Evolutionary conservation across 2,113 vertebrate species (phyloP).

Genomic region (Cheilinus undulatus): DNA sequence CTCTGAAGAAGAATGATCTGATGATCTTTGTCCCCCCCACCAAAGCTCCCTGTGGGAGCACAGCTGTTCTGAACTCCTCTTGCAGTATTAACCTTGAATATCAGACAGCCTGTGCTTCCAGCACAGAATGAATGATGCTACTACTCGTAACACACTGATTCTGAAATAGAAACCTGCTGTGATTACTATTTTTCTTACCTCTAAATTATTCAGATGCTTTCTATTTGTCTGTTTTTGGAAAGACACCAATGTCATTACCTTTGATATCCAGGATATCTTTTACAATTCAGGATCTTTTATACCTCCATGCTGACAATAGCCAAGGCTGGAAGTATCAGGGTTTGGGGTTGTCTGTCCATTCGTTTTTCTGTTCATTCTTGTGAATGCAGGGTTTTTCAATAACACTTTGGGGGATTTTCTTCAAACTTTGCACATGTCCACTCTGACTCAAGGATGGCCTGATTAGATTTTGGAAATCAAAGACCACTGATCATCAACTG

Average conservation of each 20-base stretch:
- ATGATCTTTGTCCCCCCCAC: constrained; percentile 10
- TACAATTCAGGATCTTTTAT: too few relatives aligned
- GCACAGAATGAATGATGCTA: constrained; percentile 6
- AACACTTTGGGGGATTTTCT: too few relatives aligned
- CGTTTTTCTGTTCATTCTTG: too few relatives aligned
- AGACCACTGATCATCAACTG: too few relatives aligned
- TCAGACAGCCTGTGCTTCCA: constrained; percentile 13
- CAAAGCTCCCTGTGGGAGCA: constrained; percentile 10
- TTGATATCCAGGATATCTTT: not conserved
- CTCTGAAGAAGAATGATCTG: constrained; percentile 23
- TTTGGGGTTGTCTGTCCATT: too few relatives aligned
- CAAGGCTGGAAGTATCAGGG: too few relatives aligned
- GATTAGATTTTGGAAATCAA: too few relatives aligned
- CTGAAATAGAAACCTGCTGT: too few relatives aligned
- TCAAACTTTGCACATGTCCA: too few relatives aligned
- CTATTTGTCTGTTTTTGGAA: not conserved
- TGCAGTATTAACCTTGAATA: constrained; percentile 24
- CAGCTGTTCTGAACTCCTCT: constrained; percentile 25
- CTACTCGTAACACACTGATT: not conserved
- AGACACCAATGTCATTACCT: not conserved
- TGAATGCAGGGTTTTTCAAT: too few relatives aligned
- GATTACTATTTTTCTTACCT: not conserved
- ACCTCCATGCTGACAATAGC: too few relatives aligned
- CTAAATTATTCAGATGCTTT: constrained; percentile 3
- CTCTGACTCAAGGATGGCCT: too few relatives aligned